Conservation (phyloP, 2,797 vertebrate species). For the Synaphobranchus kaupii region DNA sequence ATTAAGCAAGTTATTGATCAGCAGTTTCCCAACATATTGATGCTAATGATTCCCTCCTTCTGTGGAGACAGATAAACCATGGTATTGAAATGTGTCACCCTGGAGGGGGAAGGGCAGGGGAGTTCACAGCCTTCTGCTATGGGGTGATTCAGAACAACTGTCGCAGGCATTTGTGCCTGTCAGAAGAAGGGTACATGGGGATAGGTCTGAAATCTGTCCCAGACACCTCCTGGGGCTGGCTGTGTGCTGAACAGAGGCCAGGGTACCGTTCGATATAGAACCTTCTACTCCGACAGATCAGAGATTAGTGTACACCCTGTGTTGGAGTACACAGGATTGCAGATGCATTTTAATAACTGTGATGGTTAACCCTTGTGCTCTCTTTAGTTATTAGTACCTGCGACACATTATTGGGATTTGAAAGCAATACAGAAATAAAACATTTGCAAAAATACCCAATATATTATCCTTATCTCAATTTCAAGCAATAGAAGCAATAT, state of each 20-base stretch:
- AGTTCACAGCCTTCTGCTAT: constrained; percentile 28
- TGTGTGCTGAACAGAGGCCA: background rate
- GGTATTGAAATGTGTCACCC: constrained; percentile 7
- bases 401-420: background rate
- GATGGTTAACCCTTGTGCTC: background rate
- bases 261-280: background rate
- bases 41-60: constrained; percentile 15
- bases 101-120: background rate
- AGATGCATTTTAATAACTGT: background rate
- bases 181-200: background rate
- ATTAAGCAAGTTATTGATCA: constrained; percentile 5
- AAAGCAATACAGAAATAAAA: background rate
- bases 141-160: constrained; percentile 44
- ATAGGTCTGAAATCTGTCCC: background rate
- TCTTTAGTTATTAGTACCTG: background rate
- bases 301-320: background rate
- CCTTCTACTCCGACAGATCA: background rate
- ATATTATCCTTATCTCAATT: background rate
- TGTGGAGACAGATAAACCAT: constrained; percentile 17
- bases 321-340: background rate
- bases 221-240: background rate
- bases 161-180: background rate
- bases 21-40: constrained; percentile 6
- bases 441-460: too few relatives aligned
- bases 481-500: background rate